Base-by-base conservation (phyloP, 2,888 invertebrate genomes). In the Cephonodes hylas region DNA sequence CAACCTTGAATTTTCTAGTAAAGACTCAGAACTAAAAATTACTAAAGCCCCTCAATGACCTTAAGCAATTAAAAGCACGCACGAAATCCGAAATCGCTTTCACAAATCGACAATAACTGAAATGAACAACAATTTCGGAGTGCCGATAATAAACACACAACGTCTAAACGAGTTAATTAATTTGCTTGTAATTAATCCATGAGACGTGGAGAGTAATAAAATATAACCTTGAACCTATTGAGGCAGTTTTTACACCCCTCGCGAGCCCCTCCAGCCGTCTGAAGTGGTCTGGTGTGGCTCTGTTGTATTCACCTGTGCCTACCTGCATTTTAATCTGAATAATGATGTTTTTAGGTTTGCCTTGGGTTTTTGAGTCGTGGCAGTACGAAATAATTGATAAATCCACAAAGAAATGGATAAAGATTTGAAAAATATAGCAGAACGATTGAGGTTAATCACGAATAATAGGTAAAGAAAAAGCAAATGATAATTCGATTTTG, bases 241-340 rank as follows among this genome's bases (percentile, higher is more conserved):
- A 68, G 70, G 73, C 66, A 69, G 68, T 75, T 74, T 76, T 74
- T 72, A 66, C 79, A 75, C 80, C 80, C 38, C 80, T 70, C 75
- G 72, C 63, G 56, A n/a, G 34, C 22, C 59, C 62, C 75, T 69
- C 66, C 58, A 72, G 67, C 64, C 61, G 83, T 83, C 83, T 83
- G 78, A 72, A 83, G 85, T 83, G 76, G 79, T 82, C 78, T 82
- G 76, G 72, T 68, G 69, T 66, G 70, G 72, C 70, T 67, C 66
- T 48, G 13, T 53, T 8, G 15, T 53, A 10, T 18, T 31, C 53
- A 53, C 53, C 53, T 48, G 27, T n/a, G 27, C n/a, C 15, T 27
- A 53, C 10, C 10, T 18, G 10, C 18, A 27, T 53, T 31, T 8
- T 15, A 48, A 48, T 27, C 20, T 20, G 27, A 3, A 27, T n/a